Base-by-base conservation (phyloP, 2,888 invertebrate genomes). In the Cataglyphis rosenhaueri region DNA sequence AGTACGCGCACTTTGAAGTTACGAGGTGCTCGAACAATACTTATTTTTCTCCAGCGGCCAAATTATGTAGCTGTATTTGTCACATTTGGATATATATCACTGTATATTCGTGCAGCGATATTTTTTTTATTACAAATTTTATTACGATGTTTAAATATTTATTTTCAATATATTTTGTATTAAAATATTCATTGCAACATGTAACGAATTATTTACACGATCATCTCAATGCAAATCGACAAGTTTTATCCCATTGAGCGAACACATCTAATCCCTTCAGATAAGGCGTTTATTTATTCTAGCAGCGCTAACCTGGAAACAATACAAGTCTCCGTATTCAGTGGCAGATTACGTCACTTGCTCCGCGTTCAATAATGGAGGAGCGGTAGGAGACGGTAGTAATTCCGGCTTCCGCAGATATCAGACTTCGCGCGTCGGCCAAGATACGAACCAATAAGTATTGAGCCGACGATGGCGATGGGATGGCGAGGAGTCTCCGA, bases 381-480 rank as follows among this genome's bases (percentile, higher is more conserved):
- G 21, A n/a, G 44, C 29, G 41, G 12, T n/a, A 52, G 4, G 52
- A 65, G 78, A 70, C 41, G 70, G 55, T 62, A 65, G 84, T 82
- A 81, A 87, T 84, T 89, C 82, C 61, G 57, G 78, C 68, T 90
- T 87, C 85, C 85, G 84, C 87, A 85, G 89, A 89, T 90, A 90
- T 87, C 85, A 74, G 81, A 76, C 59, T 82, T 73, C 10, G 78
- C 78, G 59, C 81, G 55, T 35, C 83, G 79, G 66, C 61, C 87
- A 83, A 92, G 93, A 93, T 93, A 93, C 88, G 91, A 92, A 89
- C 91, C 90, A 92, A 92, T 93, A 92, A 92, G 91, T 93, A 92
- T 92, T 85, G 90, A 88, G 87, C 85, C 41, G 21, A 64, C 70
- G 79, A 76, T 82, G 21, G 75, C 81, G 84, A 83, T 70, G 66